phyloP scores from a whole-genome alignment of 2,797 vertebrate species.

The Bradypodion ventrale region DNA sequence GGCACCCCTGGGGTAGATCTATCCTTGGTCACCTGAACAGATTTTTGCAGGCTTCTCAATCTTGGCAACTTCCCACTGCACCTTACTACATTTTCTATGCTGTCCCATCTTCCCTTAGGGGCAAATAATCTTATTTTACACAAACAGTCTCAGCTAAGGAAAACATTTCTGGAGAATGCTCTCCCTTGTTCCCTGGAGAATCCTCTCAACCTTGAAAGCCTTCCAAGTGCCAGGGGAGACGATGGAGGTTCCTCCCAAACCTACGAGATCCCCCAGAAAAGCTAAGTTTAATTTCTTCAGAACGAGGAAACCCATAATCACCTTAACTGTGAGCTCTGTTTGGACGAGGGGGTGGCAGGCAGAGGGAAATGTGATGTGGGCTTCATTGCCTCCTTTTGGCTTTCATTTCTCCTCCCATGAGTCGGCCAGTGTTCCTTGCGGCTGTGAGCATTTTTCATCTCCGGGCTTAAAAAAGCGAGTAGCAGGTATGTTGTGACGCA shows the following conservation, averaged over 20 bases:
- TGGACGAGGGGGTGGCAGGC: constrained; percentile 30
- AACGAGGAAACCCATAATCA: constrained; percentile 25
- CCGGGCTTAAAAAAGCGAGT: constrained; percentile 68
- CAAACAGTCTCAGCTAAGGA: background rate
- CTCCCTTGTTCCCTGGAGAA: background rate
- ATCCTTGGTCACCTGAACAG: background rate
- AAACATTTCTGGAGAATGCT: background rate
- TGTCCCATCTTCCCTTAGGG: background rate
- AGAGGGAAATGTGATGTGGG: constrained; percentile 38
- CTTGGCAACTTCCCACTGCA: background rate
- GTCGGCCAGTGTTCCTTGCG: constrained; percentile 70
- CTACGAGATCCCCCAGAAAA: background rate
- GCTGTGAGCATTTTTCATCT: constrained; percentile 59
- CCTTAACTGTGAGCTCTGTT: constrained; percentile 22
- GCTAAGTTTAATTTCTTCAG: background rate
- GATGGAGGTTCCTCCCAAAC: background rate
- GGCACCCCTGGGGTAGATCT: background rate
- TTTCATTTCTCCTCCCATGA: constrained; percentile 70
- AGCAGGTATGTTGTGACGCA: constrained; percentile 92
- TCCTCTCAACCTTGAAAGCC: background rate
- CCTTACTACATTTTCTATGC: background rate
- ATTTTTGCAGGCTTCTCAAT: background rate
- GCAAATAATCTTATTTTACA: background rate
- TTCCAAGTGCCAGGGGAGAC: background rate
- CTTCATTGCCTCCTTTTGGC: constrained; percentile 50